Base-by-base conservation (phyloP, 2,113 vertebrate genomes). In the Eidolon helvum region DNA sequence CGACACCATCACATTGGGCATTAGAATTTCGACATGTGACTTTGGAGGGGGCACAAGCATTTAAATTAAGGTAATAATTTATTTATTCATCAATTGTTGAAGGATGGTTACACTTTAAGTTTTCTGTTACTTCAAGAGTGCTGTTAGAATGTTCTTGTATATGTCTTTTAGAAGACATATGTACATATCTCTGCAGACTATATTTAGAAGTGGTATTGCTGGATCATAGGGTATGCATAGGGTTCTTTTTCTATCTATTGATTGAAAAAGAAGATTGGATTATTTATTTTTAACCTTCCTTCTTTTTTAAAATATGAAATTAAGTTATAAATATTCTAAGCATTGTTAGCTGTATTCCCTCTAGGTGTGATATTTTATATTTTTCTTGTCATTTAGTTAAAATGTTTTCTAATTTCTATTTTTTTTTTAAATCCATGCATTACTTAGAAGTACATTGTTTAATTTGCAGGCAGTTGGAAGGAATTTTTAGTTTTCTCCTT, bases 381-480 rank as follows among this genome's bases (percentile, higher is more conserved):
- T 85, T 90, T 88, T 38, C 75, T 74, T 85, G 14, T 10, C 48
- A 59, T 65, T 80, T 63, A 82, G 21, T 95, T 24, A 80, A 88
- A 75, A 89, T 45, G 16, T 88, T 84, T 89, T 95, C 26, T 48
- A 80, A 75, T 59, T 26, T 69, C 7, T 71, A 43, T 83, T 63
- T 93, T 40, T 83, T 63, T 93, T 40, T 50, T 50, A 30, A 68
- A 82, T 30, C 16, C 21, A 57, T 68, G 38, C 8, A 66, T 85
- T 22, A 77, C 91, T 94, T 75, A 82, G 68, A 96, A 95, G 28
- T 69, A 10, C 21, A 75, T 65, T 89, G 61, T 40, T 79, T 79
- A 74, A 88, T 84, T 88, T 95, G 16, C 18, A 38, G 79, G 77
- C 57, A 88, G 65, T 74, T 79, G 69, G 35, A 59, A 61, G 6